Conservation (phyloP, 2,888 invertebrate species). For the Idaea straminata region DNA sequence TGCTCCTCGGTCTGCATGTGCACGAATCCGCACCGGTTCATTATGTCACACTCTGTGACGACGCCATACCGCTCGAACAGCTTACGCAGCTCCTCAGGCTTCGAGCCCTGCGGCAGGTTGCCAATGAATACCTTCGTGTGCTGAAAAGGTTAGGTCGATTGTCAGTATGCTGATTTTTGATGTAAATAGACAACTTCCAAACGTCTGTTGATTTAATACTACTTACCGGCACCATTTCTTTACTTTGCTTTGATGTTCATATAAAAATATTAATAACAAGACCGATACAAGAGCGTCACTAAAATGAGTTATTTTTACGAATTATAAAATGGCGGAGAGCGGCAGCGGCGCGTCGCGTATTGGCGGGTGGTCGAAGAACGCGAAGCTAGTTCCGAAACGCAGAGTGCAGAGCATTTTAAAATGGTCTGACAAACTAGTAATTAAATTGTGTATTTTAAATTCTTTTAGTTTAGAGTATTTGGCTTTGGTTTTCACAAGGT, state of each 20-base stretch:
- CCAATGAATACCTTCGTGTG: constrained; percentile 96
- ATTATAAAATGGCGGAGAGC: constrained; percentile 36
- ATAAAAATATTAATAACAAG: too few relatives aligned
- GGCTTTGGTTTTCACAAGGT: too few relatives aligned
- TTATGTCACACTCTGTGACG: constrained; percentile 96
- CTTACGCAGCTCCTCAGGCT: constrained; percentile 89
- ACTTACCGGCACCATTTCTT: constrained; percentile 72
- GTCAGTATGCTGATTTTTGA: neutral
- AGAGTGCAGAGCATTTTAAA: too few relatives aligned
- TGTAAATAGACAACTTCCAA: neutral
- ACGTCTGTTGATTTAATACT: neutral
- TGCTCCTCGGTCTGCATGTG: constrained; percentile 92
- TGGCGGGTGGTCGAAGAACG: too few relatives aligned
- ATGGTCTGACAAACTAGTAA: too few relatives aligned
- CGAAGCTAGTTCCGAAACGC: too few relatives aligned
- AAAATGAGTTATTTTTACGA: neutral
- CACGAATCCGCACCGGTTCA: constrained; percentile 96
- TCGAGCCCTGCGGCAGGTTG: constrained; percentile 91
- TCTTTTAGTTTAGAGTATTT: too few relatives aligned
- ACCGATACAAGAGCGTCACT: too few relatives aligned
- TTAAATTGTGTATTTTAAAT: too few relatives aligned
- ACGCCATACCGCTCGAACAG: constrained; percentile 92
- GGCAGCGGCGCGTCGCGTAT: too few relatives aligned
- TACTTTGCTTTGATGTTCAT: too few relatives aligned
- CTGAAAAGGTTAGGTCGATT: constrained; percentile 57